A percentile compares a stretch with the other conserved stretches of the same genome.
These are phyloP conservation scores for Thaumetopoea pityocampa DNA, from an alignment of 1,140 invertebrate species.

Conservation along the genomic window DNA sequence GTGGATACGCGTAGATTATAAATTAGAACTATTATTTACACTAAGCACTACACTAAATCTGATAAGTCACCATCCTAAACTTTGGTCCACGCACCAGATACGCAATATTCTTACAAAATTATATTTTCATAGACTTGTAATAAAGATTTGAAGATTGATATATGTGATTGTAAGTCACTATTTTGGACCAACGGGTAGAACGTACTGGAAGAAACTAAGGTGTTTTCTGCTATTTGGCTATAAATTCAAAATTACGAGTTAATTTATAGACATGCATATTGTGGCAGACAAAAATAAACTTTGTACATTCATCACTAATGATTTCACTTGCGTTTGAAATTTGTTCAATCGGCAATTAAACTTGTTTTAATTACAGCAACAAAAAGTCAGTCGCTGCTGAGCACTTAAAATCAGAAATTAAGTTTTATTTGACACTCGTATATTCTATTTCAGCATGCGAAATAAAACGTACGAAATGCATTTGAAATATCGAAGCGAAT, in stretches of 20 bases:
- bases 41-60: conserved; percentile 29
- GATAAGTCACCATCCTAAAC: conserved; percentile 28
- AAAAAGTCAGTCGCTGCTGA: conserved; percentile 4
- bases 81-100: conserved; percentile 49
- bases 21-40: conserved; percentile 30
- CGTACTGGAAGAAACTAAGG: conserved; percentile 21
- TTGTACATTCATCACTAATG: conserved; percentile 37
- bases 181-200: conserved; percentile 49
- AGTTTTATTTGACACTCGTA: conserved; percentile 9
- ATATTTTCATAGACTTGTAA: conserved; percentile 27
- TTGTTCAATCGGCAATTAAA: conserved; percentile 7
- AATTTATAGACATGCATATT: conserved; percentile 21
- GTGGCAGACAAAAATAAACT: conserved; percentile 32
- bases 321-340: conserved; percentile 36
- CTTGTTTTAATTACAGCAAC: conserved; percentile 7
- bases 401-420: conserved; percentile 1
- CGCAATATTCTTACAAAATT: conserved; percentile 19
- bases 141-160: conserved; percentile 53
- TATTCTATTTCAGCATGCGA: conserved; percentile 19
- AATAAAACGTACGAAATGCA: conserved; percentile 26
- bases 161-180: conserved; percentile 52
- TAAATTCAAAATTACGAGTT: conserved; percentile 23
- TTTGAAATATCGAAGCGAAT: conserved; percentile 41
- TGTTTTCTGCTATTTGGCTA: conserved; percentile 16
- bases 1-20: conserved; percentile 29